These are phyloP conservation scores for Rhabdomys dilectus DNA, from an alignment of 2,113 vertebrate genomes.

Conservation along the genomic window DNA sequence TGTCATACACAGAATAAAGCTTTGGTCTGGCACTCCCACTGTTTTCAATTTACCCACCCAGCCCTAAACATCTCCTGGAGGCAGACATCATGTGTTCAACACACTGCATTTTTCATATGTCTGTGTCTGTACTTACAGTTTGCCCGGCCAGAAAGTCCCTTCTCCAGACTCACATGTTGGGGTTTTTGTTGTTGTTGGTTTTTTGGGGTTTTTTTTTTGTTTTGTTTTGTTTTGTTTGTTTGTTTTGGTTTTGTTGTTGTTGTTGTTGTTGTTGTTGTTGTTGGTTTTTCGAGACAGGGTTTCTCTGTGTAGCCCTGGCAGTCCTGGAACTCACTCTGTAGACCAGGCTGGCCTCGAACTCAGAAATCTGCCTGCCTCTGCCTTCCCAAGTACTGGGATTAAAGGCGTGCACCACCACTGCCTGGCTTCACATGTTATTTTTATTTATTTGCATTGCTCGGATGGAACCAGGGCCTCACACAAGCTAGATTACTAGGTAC, in stretches of 20 bases:
- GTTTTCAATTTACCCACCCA: not conserved
- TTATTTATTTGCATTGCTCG: not conserved
- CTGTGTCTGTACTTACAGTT: not conserved
- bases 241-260: too few species aligned
- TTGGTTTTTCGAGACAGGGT: too few species aligned
- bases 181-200: too few species aligned
- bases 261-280: too few species aligned
- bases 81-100: not conserved
- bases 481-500: not conserved
- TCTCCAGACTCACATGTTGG: not conserved
- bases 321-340: too few species aligned
- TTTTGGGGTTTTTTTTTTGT: too few species aligned
- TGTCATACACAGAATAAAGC: not conserved
- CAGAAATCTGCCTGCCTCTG: too few species aligned
- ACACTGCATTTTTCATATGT: not conserved
- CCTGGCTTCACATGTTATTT: not conserved
- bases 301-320: too few species aligned
- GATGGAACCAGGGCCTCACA: not conserved
- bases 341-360: too few species aligned
- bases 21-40: not conserved
- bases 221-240: too few species aligned
- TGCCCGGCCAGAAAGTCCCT: conserved; percentile 5
- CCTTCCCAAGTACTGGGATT: too few species aligned
- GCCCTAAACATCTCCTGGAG: not conserved
- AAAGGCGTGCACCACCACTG: too few species aligned